Evolutionary conservation across 1,140 invertebrate species (phyloP), one percentile per base, ranked within the genome.

Genomic region (Diprion similis): DNA sequence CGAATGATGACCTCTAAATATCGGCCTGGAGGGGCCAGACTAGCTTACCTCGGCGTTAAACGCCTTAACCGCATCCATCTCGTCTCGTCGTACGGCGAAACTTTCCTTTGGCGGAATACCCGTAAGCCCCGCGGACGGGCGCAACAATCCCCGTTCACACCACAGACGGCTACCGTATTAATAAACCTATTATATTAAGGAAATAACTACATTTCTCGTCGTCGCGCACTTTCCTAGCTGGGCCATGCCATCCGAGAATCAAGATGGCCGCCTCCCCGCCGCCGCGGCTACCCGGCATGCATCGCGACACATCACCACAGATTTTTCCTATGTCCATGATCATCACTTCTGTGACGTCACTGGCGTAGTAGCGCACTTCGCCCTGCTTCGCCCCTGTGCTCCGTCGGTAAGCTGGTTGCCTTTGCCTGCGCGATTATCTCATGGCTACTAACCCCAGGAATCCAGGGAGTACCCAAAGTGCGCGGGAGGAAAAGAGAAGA

Each of bases 51-150:
- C 91, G 80, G 89, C 87, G 82, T 92, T 92, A 86, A 92, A 92
- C 80, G 91, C 87, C 86, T 92, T 92, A 66, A 92, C 91, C 84
- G 91, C 91, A 70, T 91, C 86, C 89, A 92, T 91, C n/a, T 72
- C 74, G 72, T n/a, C 47, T 68, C 66, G 46, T 69, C 45, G 73
- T 19, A 70, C 24, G 24, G 24, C 24, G 24, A 37, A 37, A 37
- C 24, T 37, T 1, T 6, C 24, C 24, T 37, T 37, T 6, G 24
- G 24, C 24, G 24, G 6, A 67, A 81, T 71, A 78, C 78, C 71
- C 69, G 75, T 68, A 73, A 47, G 71, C 17, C 78, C 71, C 76
- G 72, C 75, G 67, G 73, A 77, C 79, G 76, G 76, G 79, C 68
- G 79, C 79, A 80, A 78, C 74, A 37, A 1, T 80, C 76, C 75